phyloP scores from a whole-genome alignment of 2,888 invertebrate species.

The Siphlonurus alternatus region DNA sequence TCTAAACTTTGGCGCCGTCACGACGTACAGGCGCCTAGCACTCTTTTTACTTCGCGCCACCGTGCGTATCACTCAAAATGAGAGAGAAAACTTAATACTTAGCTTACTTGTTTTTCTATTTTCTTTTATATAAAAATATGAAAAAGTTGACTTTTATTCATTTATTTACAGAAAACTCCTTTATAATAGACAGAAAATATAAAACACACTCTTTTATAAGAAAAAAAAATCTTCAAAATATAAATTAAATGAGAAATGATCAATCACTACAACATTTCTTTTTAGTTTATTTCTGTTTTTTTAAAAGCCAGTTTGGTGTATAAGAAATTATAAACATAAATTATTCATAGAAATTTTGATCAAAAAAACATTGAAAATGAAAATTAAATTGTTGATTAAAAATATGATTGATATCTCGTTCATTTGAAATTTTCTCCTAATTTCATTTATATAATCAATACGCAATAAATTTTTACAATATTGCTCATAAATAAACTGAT shows the following conservation, averaged over 20 bases:
- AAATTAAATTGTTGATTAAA: too few species aligned
- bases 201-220: neutral
- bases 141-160: neutral
- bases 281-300: neutral
- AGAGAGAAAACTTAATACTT: neutral
- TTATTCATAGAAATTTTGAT: too few species aligned
- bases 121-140: neutral
- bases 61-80: neutral
- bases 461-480: too few species aligned
- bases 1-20: neutral
- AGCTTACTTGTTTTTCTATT: neutral
- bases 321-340: too few species aligned
- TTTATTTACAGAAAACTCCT: neutral
- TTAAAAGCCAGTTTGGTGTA: too few species aligned
- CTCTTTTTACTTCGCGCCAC: neutral
- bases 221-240: too few species aligned
- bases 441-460: too few species aligned
- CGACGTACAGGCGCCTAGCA: neutral
- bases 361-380: too few species aligned
- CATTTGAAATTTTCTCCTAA: too few species aligned
- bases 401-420: too few species aligned
- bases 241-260: neutral
- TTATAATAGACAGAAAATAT: neutral
- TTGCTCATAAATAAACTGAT: too few species aligned
- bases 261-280: neutral